Conservation (phyloP, 1,140 invertebrate species). For the Aculops lycopersici region DNA sequence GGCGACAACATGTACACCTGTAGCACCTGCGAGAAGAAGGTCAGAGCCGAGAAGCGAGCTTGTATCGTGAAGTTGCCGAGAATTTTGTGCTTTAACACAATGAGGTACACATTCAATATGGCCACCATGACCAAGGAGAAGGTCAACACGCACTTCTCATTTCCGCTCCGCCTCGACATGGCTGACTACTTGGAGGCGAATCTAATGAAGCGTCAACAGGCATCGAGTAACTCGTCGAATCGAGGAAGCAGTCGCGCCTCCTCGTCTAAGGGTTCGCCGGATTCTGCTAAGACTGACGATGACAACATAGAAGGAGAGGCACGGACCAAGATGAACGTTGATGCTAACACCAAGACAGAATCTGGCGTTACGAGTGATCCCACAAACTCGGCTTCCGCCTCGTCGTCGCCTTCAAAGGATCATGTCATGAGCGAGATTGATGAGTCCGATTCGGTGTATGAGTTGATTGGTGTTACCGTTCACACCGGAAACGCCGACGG, state of each 20-base stretch:
- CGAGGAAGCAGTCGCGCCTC: background rate
- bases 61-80: slow-evolving; percentile 74
- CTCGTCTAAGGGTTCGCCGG: background rate
- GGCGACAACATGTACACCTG: slow-evolving; percentile 93
- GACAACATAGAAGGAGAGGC: background rate
- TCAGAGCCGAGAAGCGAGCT: slow-evolving; percentile 64
- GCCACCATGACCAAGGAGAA: slow-evolving; percentile 86
- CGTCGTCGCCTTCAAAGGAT: slow-evolving; percentile 9
- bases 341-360: background rate
- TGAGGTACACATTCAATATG: slow-evolving; percentile 95
- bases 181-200: slow-evolving; percentile 71
- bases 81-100: slow-evolving; percentile 78
- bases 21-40: slow-evolving; percentile 70
- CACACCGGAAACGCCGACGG: slow-evolving; percentile 83
- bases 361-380: background rate
- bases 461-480: slow-evolving; percentile 73
- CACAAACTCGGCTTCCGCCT: background rate
- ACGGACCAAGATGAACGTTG: background rate
- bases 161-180: slow-evolving; percentile 68
- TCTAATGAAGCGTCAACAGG: slow-evolving; percentile 40
- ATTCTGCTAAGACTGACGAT: background rate
- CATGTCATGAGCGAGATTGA: slow-evolving; percentile 15
- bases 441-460: slow-evolving; percentile 38
- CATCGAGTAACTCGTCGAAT: slow-evolving; percentile 23
- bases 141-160: slow-evolving; percentile 88